Base-by-base conservation (phyloP, 2,888 invertebrate genomes). In the Drosophila diplacantha region DNA sequence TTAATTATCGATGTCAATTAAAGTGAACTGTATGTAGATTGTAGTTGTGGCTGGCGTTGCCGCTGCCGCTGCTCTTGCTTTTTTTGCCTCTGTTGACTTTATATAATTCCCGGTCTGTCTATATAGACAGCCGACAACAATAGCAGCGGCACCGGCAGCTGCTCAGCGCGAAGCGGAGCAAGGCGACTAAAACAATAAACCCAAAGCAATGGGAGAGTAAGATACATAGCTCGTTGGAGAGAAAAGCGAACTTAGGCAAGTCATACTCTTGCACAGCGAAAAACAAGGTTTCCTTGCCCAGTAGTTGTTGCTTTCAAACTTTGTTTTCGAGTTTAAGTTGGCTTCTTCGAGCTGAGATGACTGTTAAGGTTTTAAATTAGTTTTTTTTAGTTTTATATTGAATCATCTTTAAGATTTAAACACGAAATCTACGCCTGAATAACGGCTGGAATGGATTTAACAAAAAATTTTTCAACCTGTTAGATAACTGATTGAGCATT, bases 1-100 rank as follows among this genome's bases (percentile, higher is more conserved):
- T 79, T 81, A 83, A 78, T 83, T 84, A 76, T 76, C 71, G 76
- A 84, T 80, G 84, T 83, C 83, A 83, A 83, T 83, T 83, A 84
- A 83, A 81, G 57, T 83, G 84, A 83, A 83, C 83, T 80, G 75
- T 49, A 47, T 41, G 60, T 41, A 55, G 24, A 58, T 47, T 70
- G 68, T 55, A 41, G 63, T 70, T 72, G 66, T 64, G 35, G 35
- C 35, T 35, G 8, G 8, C 20, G 41, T 3, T 41, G 41, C n/a
- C 24, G 41, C 3, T 16, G 44, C 3, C 0, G 1, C 5, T 46
- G 44, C 44, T 54, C 31, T 29, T 29, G 18, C 44, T 51, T 5
- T 34, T 44, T 29, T 34, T 16, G 44, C 24, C 22, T 61, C 67
- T 77, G 68, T 69, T 69, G 70, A 74, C 43, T 72, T 71, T 74